Base-by-base conservation (phyloP, 1,140 invertebrate species). In the Drosophila ohnishii region DNA sequence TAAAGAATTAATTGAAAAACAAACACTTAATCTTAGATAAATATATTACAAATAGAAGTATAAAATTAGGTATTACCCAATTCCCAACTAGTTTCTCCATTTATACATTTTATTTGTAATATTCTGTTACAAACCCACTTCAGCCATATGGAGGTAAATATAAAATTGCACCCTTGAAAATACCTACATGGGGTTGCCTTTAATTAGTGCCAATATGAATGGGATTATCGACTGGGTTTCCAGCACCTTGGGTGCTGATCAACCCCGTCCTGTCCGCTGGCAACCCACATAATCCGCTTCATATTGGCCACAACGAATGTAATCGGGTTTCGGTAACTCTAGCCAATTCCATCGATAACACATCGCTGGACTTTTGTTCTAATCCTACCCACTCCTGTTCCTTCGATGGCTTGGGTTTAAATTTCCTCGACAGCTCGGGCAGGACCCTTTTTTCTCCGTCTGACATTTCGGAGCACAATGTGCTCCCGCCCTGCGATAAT, bases 401-500 rank as follows among this genome's bases (percentile, higher is more conserved):
- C 34, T 28, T 3, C 8, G 1, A 10, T 28, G 25, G 25, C 13
- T 16, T 42, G 28, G 62, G 75, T 77, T 65, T 74, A 65, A 73
- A 63, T 72, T 66, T 53, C 56, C 63, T 42, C 59, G 16, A 22
- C 35, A n/a, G 5, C 35, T 44, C 22, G 19, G 28, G 22, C 47
- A 39, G 34, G 48, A 63, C 70, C 62, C 58, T 75, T 84, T 48
- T 16, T 75, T 75, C 39, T 10, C 51, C 28, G 42, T 8, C 34
- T 55, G 64, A 70, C 77, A 79, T 71, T 74, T 64, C 32, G 51
- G 47, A 65, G 35, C 40, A 64, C 35, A 64, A 16, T 35, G 50
- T 62, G 50, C 81, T 81, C 51, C 51, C 81, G 82, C 82, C 82
- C 78, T 45, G 59, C 47, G 75, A 79, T 87, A 86, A 86, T 86